These are phyloP conservation scores for Melitaea cinxia DNA, from an alignment of 1,140 invertebrate species.

Conservation along the genomic window DNA sequence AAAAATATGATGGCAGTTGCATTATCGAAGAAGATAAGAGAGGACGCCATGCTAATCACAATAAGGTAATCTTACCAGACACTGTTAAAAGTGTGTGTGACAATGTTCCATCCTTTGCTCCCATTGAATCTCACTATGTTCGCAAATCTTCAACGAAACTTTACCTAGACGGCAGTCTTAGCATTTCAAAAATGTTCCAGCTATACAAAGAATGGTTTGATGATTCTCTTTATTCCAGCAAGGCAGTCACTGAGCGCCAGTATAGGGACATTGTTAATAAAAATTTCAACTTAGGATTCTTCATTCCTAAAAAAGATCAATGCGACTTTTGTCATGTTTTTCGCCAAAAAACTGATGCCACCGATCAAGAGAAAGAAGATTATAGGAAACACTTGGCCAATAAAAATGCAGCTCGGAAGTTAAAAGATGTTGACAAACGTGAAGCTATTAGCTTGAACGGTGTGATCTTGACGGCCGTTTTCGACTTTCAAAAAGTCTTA, in stretches of 20 bases:
- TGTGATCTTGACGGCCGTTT: background rate
- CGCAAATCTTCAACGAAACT: background rate
- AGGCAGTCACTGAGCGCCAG: background rate
- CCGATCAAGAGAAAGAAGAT: background rate
- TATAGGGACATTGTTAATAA: background rate
- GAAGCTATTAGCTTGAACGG: background rate
- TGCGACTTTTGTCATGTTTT: background rate
- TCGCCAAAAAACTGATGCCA: background rate
- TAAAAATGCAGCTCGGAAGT: background rate
- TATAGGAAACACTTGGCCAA: background rate
- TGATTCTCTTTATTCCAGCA: background rate
- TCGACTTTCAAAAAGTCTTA: constrained; percentile 14
- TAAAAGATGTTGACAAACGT: background rate
- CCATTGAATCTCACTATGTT: background rate
- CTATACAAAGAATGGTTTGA: background rate
- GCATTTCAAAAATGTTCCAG: background rate
- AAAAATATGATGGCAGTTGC: background rate
- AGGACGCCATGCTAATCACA: background rate
- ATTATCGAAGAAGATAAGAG: background rate
- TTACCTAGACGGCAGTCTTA: background rate
- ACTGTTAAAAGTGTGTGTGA: background rate
- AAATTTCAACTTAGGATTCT: background rate
- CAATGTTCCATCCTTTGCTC: background rate
- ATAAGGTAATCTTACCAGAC: background rate
- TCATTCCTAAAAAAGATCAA: background rate